phyloP scores from a whole-genome alignment of 2,888 invertebrate species.

The Drosophila greeni region DNA sequence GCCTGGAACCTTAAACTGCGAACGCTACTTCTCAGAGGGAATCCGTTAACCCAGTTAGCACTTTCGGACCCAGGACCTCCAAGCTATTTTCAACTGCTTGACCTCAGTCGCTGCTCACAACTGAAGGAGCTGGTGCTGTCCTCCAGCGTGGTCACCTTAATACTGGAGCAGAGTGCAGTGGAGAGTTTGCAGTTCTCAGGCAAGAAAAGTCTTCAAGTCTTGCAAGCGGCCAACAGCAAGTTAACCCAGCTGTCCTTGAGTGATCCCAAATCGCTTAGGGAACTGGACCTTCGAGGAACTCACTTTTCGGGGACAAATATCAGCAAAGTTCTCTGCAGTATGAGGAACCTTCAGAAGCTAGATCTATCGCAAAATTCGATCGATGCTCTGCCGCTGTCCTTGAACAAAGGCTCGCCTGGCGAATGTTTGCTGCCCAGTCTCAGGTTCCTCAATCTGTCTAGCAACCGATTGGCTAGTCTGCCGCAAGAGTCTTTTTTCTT shows the following conservation, averaged over 20 bases:
- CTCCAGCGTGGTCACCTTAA: conserved; percentile 60
- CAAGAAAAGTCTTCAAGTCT: conserved; percentile 37
- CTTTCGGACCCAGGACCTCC: conserved; percentile 36
- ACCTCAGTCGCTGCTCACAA: conserved; percentile 61
- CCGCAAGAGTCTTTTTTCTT: conserved; percentile 56
- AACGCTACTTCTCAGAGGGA: conserved; percentile 69
- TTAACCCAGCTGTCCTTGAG: not conserved
- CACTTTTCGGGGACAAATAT: conserved; percentile 28
- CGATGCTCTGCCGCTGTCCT: conserved; percentile 35
- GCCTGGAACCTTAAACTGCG: conserved; percentile 55
- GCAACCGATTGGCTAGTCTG: conserved; percentile 60
- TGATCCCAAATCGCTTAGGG: not conserved
- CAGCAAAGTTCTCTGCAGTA: conserved; percentile 57
- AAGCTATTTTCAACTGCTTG: conserved; percentile 57
- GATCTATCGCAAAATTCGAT: conserved; percentile 72
- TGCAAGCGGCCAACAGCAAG: conserved; percentile 2
- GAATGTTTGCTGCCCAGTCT: conserved; percentile 68
- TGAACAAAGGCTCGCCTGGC: not conserved
- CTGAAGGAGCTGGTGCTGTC: conserved; percentile 53
- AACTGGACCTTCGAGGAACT: conserved; percentile 70
- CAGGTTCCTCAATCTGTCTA: conserved; percentile 67
- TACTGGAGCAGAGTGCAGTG: conserved; percentile 57
- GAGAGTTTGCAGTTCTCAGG: conserved; percentile 50
- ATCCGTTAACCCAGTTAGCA: conserved; percentile 59
- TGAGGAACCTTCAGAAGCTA: conserved; percentile 71